A percentile compares a stretch with the other conserved stretches of the same genome.
Conservation (phyloP, 2,113 vertebrate genomes). For the Proterorhinus semilunaris region DNA sequence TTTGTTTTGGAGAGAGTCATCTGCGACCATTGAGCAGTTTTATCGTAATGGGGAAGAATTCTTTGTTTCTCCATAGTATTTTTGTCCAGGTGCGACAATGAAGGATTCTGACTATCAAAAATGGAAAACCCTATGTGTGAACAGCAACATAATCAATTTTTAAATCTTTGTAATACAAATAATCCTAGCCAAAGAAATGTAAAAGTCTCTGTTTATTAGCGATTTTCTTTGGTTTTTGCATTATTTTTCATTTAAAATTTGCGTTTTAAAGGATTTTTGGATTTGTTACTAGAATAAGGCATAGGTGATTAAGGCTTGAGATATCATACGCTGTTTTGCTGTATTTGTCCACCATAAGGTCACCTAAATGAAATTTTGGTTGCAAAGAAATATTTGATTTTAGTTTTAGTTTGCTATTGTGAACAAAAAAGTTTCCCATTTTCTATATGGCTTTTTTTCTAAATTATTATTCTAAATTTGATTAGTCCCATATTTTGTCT, state of each 20-base stretch:
- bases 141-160: constrained; percentile 80
- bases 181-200: constrained; percentile 93
- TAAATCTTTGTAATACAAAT: constrained; percentile 81
- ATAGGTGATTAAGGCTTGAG: constrained; percentile 46
- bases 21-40: constrained; percentile 37
- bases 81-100: constrained; percentile 62
- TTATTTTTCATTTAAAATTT: constrained; percentile 60
- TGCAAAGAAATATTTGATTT: constrained; percentile 20
- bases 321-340: constrained; percentile 51
- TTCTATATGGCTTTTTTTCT: constrained; percentile 47
- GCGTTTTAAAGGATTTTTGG: constrained; percentile 44
- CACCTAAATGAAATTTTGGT: constrained; percentile 34
- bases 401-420: constrained; percentile 40
- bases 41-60: constrained; percentile 35
- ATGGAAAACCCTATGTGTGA: constrained; percentile 65
- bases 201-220: constrained; percentile 81
- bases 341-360: constrained; percentile 38
- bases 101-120: constrained; percentile 71
- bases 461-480: constrained; percentile 35
- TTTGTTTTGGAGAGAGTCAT: constrained; percentile 43
- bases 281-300: constrained; percentile 54
- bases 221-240: constrained; percentile 74
- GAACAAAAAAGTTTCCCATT: constrained; percentile 33
- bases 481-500: constrained; percentile 25
- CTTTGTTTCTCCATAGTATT: constrained; percentile 37